These are phyloP conservation scores for Lagodon rhomboides DNA, from an alignment of 2,797 vertebrate species.

Conservation along the genomic window DNA sequence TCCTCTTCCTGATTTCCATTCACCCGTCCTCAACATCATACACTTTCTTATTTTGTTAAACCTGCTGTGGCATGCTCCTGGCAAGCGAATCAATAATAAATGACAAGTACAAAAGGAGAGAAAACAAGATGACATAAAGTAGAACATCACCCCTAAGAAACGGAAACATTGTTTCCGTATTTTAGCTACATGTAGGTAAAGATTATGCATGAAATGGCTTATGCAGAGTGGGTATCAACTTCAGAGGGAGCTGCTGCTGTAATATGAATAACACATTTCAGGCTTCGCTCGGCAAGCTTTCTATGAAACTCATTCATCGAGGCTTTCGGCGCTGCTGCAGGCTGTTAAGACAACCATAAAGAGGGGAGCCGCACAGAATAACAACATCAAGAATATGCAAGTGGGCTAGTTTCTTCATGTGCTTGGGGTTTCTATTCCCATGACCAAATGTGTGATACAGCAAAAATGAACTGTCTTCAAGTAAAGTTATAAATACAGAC, in stretches of 20 bases:
- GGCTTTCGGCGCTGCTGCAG: slow-evolving; percentile 37
- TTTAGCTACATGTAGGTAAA: not conserved
- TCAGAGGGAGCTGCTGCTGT: slow-evolving; percentile 2
- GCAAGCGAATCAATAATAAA: not conserved
- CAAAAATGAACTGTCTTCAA: slow-evolving; percentile 3
- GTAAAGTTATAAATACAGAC: not conserved
- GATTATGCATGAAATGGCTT: not conserved
- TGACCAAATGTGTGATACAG: slow-evolving; percentile 13
- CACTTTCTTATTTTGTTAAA: not conserved
- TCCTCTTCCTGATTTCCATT: not conserved
- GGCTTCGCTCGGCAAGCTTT: slow-evolving; percentile 39
- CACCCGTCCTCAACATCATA: not conserved
- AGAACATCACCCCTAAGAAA: not conserved
- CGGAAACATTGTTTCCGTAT: not conserved
- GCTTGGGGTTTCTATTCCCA: slow-evolving; percentile 42
- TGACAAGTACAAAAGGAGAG: not conserved
- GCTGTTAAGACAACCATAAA: slow-evolving; percentile 42
- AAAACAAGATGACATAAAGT: not conserved
- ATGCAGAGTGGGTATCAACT: not conserved
- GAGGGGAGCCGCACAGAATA: slow-evolving; percentile 44
- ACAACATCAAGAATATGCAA: slow-evolving; percentile 42
- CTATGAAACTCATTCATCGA: slow-evolving; percentile 33
- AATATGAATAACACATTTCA: slow-evolving; percentile 31
- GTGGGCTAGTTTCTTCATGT: slow-evolving; percentile 25
- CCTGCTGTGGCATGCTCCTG: not conserved